Evolutionary conservation across 2,888 invertebrate genomes (phyloP).

Genomic region (Ichneumon xanthorius): DNA sequence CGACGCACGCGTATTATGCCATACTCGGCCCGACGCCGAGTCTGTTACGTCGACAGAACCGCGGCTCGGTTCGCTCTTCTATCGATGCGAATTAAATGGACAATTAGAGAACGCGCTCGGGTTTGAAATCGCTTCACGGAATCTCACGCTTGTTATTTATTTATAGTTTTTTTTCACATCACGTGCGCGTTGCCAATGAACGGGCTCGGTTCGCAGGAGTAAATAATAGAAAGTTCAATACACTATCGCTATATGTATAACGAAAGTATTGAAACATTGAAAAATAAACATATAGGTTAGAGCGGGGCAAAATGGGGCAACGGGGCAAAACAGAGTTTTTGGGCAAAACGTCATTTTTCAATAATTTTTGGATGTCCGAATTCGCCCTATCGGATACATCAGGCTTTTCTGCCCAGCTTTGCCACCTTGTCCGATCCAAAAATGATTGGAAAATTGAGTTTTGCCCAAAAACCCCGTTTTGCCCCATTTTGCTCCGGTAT

Average conservation of each 20-base stretch:
- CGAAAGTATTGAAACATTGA: no score
- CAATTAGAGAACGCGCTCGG: conserved; percentile 57
- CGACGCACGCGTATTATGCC: conserved; percentile 42
- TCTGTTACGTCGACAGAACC: conserved; percentile 46
- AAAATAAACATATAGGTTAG: no score
- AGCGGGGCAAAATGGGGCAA: no score
- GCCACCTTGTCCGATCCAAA: no score
- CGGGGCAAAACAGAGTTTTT: no score
- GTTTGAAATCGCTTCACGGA: conserved; percentile 54
- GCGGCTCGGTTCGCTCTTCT: conserved; percentile 40
- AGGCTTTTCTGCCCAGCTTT: no score
- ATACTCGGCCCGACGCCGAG: conserved; percentile 47
- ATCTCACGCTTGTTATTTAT: conserved; percentile 29
- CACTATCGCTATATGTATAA: conserved; percentile 23
- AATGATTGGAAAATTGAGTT: no score
- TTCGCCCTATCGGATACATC: no score
- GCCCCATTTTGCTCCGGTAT: no score
- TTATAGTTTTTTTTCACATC: not conserved
- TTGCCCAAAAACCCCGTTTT: no score
- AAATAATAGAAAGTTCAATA: conserved; percentile 56
- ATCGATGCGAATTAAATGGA: conserved; percentile 65
- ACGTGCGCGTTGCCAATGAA: not conserved
- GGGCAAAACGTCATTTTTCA: no score
- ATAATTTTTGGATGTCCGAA: no score
- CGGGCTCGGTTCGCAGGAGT: conserved; percentile 19